These are phyloP conservation scores for Caenorhabditis virilis DNA, from an alignment of 2,888 invertebrate species.

Conservation along the genomic window DNA sequence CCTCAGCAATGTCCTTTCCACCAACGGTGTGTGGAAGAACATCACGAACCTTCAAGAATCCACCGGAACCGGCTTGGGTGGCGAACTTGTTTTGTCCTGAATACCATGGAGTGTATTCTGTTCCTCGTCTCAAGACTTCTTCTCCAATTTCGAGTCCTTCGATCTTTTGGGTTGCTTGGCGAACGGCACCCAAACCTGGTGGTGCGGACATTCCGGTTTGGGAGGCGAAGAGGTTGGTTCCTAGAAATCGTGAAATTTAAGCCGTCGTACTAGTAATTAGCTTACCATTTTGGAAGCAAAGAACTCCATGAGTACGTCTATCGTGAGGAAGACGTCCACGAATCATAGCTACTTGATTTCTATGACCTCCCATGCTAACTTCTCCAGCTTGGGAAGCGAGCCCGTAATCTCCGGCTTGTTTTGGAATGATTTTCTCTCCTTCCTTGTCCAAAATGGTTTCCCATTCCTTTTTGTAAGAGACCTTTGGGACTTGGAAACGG, in stretches of 20 bases:
- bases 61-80: constrained; percentile 66
- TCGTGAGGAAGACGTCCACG: constrained; percentile 68
- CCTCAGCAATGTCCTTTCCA: constrained; percentile 66
- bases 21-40: constrained; percentile 66
- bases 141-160: constrained; percentile 67
- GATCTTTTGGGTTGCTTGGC: constrained; percentile 66
- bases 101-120: constrained; percentile 68
- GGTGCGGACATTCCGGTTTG: constrained; percentile 67
- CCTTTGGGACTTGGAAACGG: constrained; percentile 61
- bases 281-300: constrained; percentile 67
- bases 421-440: constrained; percentile 67
- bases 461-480: constrained; percentile 67
- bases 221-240: constrained; percentile 68
- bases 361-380: constrained; percentile 65
- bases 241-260: no score
- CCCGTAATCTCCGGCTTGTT: constrained; percentile 68
- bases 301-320: constrained; percentile 64
- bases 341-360: constrained; percentile 67
- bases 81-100: constrained; percentile 69
- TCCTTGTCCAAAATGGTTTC: constrained; percentile 67
- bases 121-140: constrained; percentile 64
- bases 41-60: constrained; percentile 68
- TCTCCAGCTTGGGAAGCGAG: constrained; percentile 64
- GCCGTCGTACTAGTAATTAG: neutral
- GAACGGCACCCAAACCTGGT: constrained; percentile 65